phyloP scores from a whole-genome alignment of 2,888 invertebrate genomes.

The Dromius quadrimaculatus region DNA sequence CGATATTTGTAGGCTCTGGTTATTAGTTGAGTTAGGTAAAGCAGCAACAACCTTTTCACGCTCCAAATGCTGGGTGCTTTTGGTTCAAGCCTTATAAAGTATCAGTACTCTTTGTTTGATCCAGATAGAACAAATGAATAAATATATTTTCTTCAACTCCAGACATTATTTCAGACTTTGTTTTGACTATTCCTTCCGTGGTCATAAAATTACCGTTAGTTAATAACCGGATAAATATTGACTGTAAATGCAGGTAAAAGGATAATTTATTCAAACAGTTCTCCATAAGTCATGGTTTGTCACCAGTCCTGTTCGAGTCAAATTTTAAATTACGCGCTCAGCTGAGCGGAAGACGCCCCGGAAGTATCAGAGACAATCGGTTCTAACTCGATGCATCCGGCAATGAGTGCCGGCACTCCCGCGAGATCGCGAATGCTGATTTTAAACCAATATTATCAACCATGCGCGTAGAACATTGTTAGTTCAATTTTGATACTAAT shows the following conservation, averaged over 20 bases:
- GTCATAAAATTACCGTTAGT: no score
- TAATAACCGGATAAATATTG: neutral
- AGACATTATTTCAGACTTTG: no score
- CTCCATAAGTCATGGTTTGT: slow-evolving; percentile 6
- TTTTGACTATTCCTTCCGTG: no score
- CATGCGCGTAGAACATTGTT: slow-evolving; percentile 5
- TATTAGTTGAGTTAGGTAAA: no score
- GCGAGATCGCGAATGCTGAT: neutral
- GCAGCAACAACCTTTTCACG: no score
- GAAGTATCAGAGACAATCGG: slow-evolving; percentile 38
- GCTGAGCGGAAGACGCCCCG: slow-evolving; percentile 14
- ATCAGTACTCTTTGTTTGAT: no score
- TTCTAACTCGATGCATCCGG: slow-evolving; percentile 34
- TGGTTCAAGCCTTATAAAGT: no score
- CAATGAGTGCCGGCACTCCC: slow-evolving; percentile 9
- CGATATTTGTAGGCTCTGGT: no score
- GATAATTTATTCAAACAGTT: neutral
- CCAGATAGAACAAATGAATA: no score
- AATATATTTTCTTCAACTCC: no score
- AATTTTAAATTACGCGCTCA: slow-evolving; percentile 36
- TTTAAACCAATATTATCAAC: slow-evolving; percentile 28
- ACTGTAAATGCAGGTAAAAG: neutral
- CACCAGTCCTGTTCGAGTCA: neutral
- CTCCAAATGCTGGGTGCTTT: no score
- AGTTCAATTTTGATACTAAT: slow-evolving; percentile 42